These are phyloP conservation scores for Lepidurus packardi DNA, from an alignment of 1,140 invertebrate species.

Conservation along the genomic window DNA sequence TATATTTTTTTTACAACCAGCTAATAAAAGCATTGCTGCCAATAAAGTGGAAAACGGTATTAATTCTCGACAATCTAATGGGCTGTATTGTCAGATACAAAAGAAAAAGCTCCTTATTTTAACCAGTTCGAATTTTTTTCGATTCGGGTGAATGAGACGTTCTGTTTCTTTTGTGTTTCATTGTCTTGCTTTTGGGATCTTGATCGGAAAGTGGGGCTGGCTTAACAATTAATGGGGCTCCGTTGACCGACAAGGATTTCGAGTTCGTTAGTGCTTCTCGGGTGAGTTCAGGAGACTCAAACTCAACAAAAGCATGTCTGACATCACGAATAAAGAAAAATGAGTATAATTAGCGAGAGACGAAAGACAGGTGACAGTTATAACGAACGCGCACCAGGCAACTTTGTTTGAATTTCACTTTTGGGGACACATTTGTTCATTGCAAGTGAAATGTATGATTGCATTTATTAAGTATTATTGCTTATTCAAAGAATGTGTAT, in stretches of 20 bases:
- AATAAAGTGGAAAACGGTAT: neutral
- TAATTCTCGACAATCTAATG: neutral
- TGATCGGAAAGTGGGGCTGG: neutral
- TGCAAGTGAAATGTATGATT: too few relatives aligned
- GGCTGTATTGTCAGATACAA: neutral
- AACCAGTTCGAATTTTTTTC: neutral
- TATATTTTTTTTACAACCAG: neutral
- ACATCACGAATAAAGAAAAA: neutral
- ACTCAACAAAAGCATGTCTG: slow-evolving; percentile 27
- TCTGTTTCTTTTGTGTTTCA: neutral
- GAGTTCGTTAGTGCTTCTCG: slow-evolving; percentile 15
- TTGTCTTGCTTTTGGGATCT: neutral
- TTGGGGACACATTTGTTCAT: too few relatives aligned
- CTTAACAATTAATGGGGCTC: slow-evolving; percentile 6
- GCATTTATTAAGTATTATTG: too few relatives aligned
- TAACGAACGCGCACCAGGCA: too few relatives aligned
- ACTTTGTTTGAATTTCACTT: too few relatives aligned
- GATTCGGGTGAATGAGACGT: neutral
- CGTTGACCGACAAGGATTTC: slow-evolving; percentile 11
- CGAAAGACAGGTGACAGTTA: too few relatives aligned
- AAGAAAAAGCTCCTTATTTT: neutral
- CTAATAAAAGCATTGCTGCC: neutral
- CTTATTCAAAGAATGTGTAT: too few relatives aligned
- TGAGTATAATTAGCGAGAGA: neutral
- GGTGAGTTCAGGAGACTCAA: slow-evolving; percentile 5